These are phyloP conservation scores for Poecilia wingei DNA, from an alignment of 2,797 vertebrate species.

Conservation along the genomic window DNA sequence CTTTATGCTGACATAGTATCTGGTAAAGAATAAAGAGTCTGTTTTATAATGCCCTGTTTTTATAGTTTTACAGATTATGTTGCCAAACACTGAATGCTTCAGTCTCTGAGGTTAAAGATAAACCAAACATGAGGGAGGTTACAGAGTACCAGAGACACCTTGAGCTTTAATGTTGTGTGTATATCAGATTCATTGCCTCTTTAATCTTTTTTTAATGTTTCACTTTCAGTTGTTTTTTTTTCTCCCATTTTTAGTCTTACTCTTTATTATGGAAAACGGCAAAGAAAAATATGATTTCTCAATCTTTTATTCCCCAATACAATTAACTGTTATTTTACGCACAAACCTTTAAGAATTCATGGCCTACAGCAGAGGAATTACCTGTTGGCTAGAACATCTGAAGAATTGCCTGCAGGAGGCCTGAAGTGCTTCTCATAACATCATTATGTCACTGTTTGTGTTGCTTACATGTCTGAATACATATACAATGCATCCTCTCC, in stretches of 20 bases:
- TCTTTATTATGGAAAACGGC: neutral
- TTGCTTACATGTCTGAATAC: neutral
- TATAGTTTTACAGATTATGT: neutral
- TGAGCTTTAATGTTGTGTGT: neutral
- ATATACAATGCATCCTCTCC: conserved; percentile 1
- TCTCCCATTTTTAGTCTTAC: neutral
- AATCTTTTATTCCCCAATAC: neutral
- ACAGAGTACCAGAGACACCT: neutral
- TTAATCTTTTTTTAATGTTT: neutral
- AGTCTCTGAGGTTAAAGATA: neutral
- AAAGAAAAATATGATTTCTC: neutral
- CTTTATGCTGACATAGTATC: neutral
- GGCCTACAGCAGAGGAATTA: conserved; percentile 3
- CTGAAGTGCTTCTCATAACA: conserved; percentile 20
- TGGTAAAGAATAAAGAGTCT: neutral
- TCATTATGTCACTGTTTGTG: conserved; percentile 10
- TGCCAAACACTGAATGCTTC: neutral
- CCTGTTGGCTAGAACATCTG: conserved; percentile 24
- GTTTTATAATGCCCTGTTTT: neutral
- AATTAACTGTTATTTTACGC: conserved; percentile 7
- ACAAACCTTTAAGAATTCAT: neutral
- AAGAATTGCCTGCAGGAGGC: conserved; percentile 41
- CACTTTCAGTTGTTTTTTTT: neutral
- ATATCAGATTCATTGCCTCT: neutral
- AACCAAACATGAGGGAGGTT: neutral